Percentiles rank a stretch among this genome's conserved stretches.
Evolutionary conservation across 2,113 vertebrate species (phyloP).

Genomic region (Microcebus jonahi): DNA sequence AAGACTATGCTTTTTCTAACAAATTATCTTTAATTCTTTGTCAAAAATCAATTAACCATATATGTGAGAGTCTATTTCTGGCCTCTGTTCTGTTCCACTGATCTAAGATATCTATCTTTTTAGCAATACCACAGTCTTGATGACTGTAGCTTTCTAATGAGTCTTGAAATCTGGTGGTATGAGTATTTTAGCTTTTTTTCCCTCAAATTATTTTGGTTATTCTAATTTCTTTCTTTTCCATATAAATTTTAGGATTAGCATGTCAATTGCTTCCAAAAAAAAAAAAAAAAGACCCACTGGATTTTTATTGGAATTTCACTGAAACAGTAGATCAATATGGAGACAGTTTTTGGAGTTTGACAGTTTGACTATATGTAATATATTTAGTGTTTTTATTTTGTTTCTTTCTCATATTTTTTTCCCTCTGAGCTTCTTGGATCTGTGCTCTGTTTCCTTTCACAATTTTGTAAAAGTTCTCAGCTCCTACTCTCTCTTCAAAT

Average conservation of each 20-base stretch:
- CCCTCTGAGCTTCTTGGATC: neutral
- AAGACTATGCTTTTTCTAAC: neutral
- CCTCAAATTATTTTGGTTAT: conserved; percentile 16
- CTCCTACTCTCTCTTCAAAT: neutral
- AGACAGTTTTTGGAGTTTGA: neutral
- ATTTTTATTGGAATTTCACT: neutral
- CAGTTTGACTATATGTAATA: neutral
- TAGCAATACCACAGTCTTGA: neutral
- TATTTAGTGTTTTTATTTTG: neutral
- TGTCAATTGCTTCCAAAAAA: neutral
- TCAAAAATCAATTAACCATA: conserved; percentile 8
- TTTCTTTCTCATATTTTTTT: neutral
- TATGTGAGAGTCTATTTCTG: neutral
- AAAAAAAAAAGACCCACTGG: neutral
- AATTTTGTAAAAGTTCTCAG: neutral
- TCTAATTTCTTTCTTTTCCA: neutral
- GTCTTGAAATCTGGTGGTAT: neutral
- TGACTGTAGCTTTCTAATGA: neutral
- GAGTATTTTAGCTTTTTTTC: neutral
- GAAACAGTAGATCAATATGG: neutral
- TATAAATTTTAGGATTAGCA: neutral
- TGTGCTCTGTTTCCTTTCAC: neutral
- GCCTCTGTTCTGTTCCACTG: neutral
- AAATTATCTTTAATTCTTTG: neutral
- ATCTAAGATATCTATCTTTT: neutral